phyloP scores from a whole-genome alignment of 2,113 vertebrate genomes.

The Archocentrus centrarchus region DNA sequence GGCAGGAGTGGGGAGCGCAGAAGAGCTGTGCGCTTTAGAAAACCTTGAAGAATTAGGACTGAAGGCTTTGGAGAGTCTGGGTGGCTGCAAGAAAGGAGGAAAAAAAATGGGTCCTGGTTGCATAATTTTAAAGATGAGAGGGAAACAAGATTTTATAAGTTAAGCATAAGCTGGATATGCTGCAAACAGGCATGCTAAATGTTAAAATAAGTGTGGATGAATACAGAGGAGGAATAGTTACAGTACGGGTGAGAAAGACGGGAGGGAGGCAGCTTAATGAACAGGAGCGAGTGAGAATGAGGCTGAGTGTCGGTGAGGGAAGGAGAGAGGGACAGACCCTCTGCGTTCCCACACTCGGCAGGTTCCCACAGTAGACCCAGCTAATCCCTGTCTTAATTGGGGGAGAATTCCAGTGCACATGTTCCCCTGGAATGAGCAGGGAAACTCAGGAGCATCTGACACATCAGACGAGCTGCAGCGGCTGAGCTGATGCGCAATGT shows the following conservation, averaged over 20 bases:
- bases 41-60: slow-evolving; percentile 70
- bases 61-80: slow-evolving; percentile 69
- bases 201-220: not conserved
- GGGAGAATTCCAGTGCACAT: slow-evolving; percentile 83
- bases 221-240: slow-evolving; percentile 53
- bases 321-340: slow-evolving; percentile 63
- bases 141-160: slow-evolving; percentile 24
- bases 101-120: slow-evolving; percentile 34
- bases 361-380: slow-evolving; percentile 81
- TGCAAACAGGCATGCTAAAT: not conserved
- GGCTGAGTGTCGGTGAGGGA: slow-evolving; percentile 68
- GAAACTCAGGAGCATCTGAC: slow-evolving; percentile 51
- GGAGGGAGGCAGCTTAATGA: slow-evolving; percentile 63
- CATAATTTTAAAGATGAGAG: slow-evolving; percentile 51
- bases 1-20: slow-evolving; percentile 29
- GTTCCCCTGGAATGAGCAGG: slow-evolving; percentile 72
- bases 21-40: slow-evolving; percentile 66
- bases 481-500: slow-evolving; percentile 62
- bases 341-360: slow-evolving; percentile 82
- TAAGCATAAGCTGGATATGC: slow-evolving; percentile 2
- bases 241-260: slow-evolving; percentile 66
- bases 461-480: slow-evolving; percentile 62
- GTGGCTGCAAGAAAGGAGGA: slow-evolving; percentile 45
- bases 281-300: slow-evolving; percentile 74
- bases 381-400: slow-evolving; percentile 87